Evolutionary conservation across 2,113 vertebrate genomes (phyloP), one percentile per base, ranked within the genome.

Genomic region (Sorex fumeus): DNA sequence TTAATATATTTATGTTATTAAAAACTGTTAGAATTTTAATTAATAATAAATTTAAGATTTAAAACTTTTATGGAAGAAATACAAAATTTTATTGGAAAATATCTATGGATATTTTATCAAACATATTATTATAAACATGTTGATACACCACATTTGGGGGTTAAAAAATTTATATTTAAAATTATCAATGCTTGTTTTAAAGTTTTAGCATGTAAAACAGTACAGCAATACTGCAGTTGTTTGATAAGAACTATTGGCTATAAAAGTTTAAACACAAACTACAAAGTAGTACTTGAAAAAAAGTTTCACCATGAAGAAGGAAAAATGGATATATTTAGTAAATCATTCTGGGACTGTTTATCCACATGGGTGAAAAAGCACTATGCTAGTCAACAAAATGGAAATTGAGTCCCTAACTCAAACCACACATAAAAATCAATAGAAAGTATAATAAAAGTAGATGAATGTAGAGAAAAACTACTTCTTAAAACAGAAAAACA

Each of bases 41-140:
- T 53, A 53, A 13, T 53, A 53, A 16, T 53, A 84, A 84, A 67
- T 32, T 92, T 85, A 79, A 80, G 19, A 75, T 74, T 74, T 84
- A 78, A 66, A 28, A 84, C 15, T 1, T 45, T 50, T n/a, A 3
- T 91, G 16, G 4, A 47, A 18, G 30, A 60, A 87, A 30, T 47
- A 60, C 19, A 60, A 82, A 40, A 70, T 18, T 64, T 77, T 91
- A 66, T 66, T 28, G 32, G 77, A 66, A 66, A 32, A 88, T 4
- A 69, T 25, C 8, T 77, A 50, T 70, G 47, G 64, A 84, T n/a
- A 7, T 12, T 32, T 75, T 72, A 53, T 27, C 83, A 45, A 70
- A 74, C 8, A 30, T 60, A 10, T 3, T n/a, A 4, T 21, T 45
- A 64, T 40, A 40, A 40, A 40, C 8, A 30, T 45, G 10, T 3